Evolutionary conservation across 2,888 invertebrate species (phyloP).

Genomic region (Sphecodes monilicornis): DNA sequence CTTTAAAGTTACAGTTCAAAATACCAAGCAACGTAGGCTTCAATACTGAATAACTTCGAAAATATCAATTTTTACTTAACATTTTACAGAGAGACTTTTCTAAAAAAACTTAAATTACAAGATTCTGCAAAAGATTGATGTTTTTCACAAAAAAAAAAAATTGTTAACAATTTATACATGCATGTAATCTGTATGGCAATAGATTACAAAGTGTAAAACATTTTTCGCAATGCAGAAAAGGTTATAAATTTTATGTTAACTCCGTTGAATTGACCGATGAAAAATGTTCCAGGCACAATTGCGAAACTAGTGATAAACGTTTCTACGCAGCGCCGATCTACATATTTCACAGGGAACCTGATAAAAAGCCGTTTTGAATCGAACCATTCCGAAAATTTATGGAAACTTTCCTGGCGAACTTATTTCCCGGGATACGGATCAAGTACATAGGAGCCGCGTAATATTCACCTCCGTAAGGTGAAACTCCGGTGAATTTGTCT

Average conservation of each 20-base stretch:
- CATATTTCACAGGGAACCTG: not conserved
- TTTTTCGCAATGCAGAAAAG: not conserved
- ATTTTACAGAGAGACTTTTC: too few species aligned
- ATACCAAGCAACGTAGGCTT: too few species aligned
- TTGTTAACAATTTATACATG: not conserved
- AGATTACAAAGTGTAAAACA: not conserved
- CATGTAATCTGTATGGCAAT: not conserved
- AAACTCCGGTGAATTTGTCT: not conserved
- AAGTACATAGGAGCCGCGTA: not conserved
- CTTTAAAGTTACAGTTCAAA: too few species aligned
- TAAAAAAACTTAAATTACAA: too few species aligned
- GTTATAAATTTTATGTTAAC: not conserved
- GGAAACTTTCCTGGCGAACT: slow-evolving; percentile 5
- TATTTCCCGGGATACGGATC: slow-evolving; percentile 8
- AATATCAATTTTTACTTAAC: too few species aligned
- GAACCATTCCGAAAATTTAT: slow-evolving; percentile 15
- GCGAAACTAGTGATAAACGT: not conserved
- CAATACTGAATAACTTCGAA: too few species aligned
- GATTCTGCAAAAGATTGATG: too few species aligned
- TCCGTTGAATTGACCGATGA: not conserved
- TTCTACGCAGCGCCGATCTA: not conserved
- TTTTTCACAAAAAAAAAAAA: too few species aligned
- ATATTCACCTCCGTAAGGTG: slow-evolving; percentile 14
- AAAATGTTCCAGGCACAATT: not conserved
- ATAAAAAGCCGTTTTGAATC: slow-evolving; percentile 4